Base-by-base conservation (phyloP, 35 echinoderm and acorn worm species). In the Hemicentrotus pulcherrimus region DNA sequence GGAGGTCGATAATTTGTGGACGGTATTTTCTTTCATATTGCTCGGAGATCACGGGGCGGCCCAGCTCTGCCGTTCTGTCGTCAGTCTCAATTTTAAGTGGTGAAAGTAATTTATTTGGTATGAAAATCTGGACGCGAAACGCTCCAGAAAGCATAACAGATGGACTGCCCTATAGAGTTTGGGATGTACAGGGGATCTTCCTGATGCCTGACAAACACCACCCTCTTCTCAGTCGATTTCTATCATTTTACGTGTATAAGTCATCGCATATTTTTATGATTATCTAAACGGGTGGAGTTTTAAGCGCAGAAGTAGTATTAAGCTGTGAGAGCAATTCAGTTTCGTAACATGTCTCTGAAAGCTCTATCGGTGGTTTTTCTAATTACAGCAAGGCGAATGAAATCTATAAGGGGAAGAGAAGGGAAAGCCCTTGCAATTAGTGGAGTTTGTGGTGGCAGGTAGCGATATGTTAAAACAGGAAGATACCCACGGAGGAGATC, bases 81-180 rank as follows among this genome's bases (percentile, higher is more conserved):
- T 90, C 88, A 41, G 32, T 90, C 46, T 90, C 88, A 90, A 90
- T 90, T 90, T 90, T 33, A 33, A 90, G 46, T 47, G 46, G 13
- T 90, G 88, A 90, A 90, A 90, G 88, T 90, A 90, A 90, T 90
- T 90, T 90, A 90, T 90, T 90, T 33, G 46, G 88, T 47, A 90
- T 90, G 32, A 90, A 90, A 90, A 47, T 90, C 88, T 90, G 88
- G 88, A 47, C 46, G 65, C 65, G 65, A 78, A 78, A 78, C 65
- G 65, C 65, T 78, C 65, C 65, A 78, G 65, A 78, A 78, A 78
- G 65, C 65, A 78, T 78, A 78, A 78, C 65, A 78, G 65, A 78
- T 78, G 65, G 65, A 78, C 24, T 78, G 28, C 24, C 65, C 22
- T 28, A 28, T 78, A 28, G 65, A 70, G 2, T 70, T 70, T 70